These are phyloP conservation scores for Drosophila acutilabella DNA, from an alignment of 2,888 invertebrate genomes.

Conservation along the genomic window DNA sequence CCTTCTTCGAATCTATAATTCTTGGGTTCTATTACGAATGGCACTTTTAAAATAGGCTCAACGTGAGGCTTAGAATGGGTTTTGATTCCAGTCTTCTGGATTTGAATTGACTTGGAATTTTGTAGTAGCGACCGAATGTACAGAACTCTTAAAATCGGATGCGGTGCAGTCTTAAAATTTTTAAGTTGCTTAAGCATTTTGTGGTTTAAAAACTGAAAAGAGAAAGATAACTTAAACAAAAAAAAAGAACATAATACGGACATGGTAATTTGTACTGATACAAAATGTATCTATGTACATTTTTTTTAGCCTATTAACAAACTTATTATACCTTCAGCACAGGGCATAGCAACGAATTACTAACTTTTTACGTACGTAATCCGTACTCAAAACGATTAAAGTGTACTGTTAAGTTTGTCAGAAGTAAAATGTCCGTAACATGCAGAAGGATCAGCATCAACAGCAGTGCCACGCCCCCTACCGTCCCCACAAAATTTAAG, in stretches of 20 bases:
- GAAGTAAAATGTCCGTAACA: no score
- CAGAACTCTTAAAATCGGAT: neutral
- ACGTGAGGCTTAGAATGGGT: neutral
- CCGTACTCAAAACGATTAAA: no score
- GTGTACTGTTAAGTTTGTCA: no score
- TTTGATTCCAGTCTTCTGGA: conserved; percentile 5
- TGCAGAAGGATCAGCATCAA: no score
- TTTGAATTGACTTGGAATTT: conserved; percentile 18
- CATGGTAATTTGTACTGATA: no score
- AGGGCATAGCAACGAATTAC: neutral
- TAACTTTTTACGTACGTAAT: no score
- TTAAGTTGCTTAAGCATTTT: conserved; percentile 15
- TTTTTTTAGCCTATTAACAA: no score
- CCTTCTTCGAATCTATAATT: conserved; percentile 76
- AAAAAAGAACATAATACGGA: no score
- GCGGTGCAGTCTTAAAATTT: neutral
- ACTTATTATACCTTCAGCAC: no score
- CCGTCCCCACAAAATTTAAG: no score
- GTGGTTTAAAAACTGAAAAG: neutral
- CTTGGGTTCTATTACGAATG: conserved; percentile 25
- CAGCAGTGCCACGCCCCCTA: no score
- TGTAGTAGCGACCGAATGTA: neutral
- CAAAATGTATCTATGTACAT: no score
- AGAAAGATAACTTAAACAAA: neutral
- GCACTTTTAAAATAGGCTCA: conserved; percentile 9